A percentile compares a stretch with the other conserved stretches of the same genome.
Conservation (phyloP, 2,113 vertebrate species). For the Aplodontia rufa region DNA sequence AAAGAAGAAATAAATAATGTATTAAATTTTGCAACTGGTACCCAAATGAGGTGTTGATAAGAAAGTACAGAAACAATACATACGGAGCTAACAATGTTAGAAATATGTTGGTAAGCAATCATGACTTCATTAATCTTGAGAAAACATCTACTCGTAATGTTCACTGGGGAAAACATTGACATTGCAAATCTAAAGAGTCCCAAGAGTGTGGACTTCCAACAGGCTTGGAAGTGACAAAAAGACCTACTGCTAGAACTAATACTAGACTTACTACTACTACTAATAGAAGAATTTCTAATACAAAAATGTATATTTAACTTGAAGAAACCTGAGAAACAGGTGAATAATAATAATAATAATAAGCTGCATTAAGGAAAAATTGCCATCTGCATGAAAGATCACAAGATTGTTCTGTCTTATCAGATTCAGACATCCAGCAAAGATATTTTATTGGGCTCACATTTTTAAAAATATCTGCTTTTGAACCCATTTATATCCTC, state of each 20-base stretch:
- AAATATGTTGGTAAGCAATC: not conserved
- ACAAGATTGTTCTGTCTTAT: not conserved
- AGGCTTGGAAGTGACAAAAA: not conserved
- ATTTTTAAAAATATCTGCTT: not conserved
- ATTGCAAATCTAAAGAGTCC: slow-evolving; percentile 9
- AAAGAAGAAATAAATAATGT: slow-evolving; percentile 7
- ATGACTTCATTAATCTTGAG: not conserved
- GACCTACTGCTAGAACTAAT: not conserved
- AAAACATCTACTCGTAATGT: not conserved
- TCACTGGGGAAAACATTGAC: not conserved
- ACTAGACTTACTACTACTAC: not conserved
- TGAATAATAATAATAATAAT: not conserved
- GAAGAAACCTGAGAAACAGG: slow-evolving; percentile 4
- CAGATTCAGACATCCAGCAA: not conserved
- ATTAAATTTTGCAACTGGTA: slow-evolving; percentile 33
- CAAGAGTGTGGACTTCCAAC: not conserved
- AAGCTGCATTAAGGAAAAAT: not conserved
- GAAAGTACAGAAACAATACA: not conserved
- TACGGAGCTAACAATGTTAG: not conserved
- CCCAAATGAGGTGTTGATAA: slow-evolving; percentile 21
- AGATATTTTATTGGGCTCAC: not conserved
- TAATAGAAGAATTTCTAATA: not conserved
- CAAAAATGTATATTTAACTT: not conserved
- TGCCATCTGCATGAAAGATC: not conserved
- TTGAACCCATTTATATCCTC: not conserved